Evolutionary conservation across 2,797 vertebrate genomes (phyloP).

Genomic region (Phaenicophaeus curvirostris): DNA sequence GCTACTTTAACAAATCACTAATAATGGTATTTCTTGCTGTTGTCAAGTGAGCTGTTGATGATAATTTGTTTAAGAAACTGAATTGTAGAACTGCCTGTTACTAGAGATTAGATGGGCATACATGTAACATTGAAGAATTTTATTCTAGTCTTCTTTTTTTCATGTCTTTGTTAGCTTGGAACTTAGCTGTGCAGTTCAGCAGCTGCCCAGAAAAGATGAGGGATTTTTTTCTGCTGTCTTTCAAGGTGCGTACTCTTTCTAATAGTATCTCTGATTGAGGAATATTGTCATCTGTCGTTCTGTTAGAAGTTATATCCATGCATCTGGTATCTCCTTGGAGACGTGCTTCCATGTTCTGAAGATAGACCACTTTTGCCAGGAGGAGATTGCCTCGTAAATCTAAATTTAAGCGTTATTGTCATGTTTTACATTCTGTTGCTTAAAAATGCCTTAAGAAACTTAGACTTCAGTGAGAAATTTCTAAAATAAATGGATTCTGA

Average conservation of each 20-base stretch:
- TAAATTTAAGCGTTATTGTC: neutral
- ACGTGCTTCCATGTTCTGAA: neutral
- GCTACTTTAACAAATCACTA: neutral
- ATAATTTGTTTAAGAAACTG: neutral
- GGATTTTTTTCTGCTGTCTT: slow-evolving; percentile 91
- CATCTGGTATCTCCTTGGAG: neutral
- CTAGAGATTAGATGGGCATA: neutral
- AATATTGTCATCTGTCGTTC: neutral
- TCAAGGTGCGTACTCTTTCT: slow-evolving; percentile 79
- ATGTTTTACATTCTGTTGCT: neutral
- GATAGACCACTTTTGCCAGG: neutral
- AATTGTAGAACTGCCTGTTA: neutral
- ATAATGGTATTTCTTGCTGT: neutral
- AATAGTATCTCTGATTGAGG: neutral
- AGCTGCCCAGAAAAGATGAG: slow-evolving; percentile 83
- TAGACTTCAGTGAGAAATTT: neutral
- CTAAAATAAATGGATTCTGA: neutral
- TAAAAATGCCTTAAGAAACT: neutral
- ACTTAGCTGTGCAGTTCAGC: slow-evolving; percentile 86
- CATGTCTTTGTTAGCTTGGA: slow-evolving; percentile 87
- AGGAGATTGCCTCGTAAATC: neutral
- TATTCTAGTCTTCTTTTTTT: slow-evolving; percentile 1
- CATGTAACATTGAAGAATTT: neutral
- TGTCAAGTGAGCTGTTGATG: neutral
- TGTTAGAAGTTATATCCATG: neutral